A percentile compares a stretch with the other conserved stretches of the same genome.
These are phyloP conservation scores for Caradrina clavipalpis DNA, from an alignment of 2,888 invertebrate species.

Conservation along the genomic window DNA sequence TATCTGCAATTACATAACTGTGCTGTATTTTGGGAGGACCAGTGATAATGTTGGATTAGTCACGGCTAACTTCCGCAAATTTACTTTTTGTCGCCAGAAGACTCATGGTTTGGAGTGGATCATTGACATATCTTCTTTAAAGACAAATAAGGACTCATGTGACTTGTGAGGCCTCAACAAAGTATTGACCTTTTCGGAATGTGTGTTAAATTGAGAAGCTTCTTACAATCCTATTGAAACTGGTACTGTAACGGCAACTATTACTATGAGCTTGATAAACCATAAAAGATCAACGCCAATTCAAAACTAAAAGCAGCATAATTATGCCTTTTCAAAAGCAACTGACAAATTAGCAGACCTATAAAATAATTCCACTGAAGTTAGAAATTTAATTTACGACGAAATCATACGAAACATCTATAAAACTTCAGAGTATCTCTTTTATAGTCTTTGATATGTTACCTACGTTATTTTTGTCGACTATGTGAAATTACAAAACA, in stretches of 20 bases:
- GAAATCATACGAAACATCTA: not conserved
- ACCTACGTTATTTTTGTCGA: slow-evolving; percentile 64
- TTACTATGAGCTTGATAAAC: not conserved
- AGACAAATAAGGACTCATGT: not conserved
- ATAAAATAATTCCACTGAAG: not conserved
- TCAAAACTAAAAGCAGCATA: no score
- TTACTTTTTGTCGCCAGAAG: not conserved
- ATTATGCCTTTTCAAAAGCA: not conserved
- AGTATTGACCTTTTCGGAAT: not conserved
- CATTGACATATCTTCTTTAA: not conserved
- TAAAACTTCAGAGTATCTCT: slow-evolving; percentile 10
- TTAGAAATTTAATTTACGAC: not conserved
- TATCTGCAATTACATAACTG: slow-evolving; percentile 51
- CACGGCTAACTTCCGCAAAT: slow-evolving; percentile 1
- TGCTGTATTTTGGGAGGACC: slow-evolving; percentile 30
- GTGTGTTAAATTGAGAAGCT: not conserved
- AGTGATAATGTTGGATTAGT: slow-evolving; percentile 16
- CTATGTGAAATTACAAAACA: slow-evolving; percentile 71
- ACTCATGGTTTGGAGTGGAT: not conserved
- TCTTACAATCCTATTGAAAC: not conserved
- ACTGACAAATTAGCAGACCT: not conserved
- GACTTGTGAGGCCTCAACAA: not conserved
- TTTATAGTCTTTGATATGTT: slow-evolving; percentile 36
- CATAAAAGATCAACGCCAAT: not conserved
- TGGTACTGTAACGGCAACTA: not conserved